A percentile compares a stretch with the other conserved stretches of the same genome.
phyloP scores from a whole-genome alignment of 2,888 invertebrate genomes.

The Acanthacorydalis orientalis region DNA sequence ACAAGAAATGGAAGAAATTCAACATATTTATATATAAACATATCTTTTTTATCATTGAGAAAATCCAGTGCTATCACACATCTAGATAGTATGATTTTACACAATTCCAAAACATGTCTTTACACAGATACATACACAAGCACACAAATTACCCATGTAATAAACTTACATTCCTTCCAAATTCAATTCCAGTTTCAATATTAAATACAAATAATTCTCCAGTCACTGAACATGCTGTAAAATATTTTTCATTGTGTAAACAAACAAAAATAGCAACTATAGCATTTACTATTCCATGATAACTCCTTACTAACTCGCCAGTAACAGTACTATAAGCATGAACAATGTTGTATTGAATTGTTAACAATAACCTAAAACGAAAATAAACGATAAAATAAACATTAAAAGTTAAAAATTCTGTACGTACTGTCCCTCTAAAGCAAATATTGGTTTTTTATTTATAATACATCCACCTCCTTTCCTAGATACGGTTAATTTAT shows the following conservation, averaged over 20 bases:
- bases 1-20: too few species aligned
- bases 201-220: slow-evolving; percentile 42
- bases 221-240: slow-evolving; percentile 32
- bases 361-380: slow-evolving; percentile 37
- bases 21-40: too few species aligned
- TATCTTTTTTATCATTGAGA: too few species aligned
- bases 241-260: slow-evolving; percentile 25
- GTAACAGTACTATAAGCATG: slow-evolving; percentile 46
- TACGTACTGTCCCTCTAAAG: slow-evolving; percentile 42
- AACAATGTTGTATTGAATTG: slow-evolving; percentile 39
- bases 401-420: not conserved
- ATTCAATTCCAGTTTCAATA: slow-evolving; percentile 29
- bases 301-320: slow-evolving; percentile 40
- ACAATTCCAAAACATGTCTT: too few species aligned
- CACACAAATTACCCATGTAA: too few species aligned
- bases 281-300: slow-evolving; percentile 31
- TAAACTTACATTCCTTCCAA: slow-evolving; percentile 26
- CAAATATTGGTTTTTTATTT: slow-evolving; percentile 41
- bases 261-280: slow-evolving; percentile 35
- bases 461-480: slow-evolving; percentile 47
- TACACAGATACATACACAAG: not conserved
- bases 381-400: slow-evolving; percentile 5
- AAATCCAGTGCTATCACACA: too few species aligned
- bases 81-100: too few species aligned
- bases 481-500: slow-evolving; percentile 29